Conservation (phyloP, 1,140 invertebrate genomes). For the Orchesella cincta region DNA sequence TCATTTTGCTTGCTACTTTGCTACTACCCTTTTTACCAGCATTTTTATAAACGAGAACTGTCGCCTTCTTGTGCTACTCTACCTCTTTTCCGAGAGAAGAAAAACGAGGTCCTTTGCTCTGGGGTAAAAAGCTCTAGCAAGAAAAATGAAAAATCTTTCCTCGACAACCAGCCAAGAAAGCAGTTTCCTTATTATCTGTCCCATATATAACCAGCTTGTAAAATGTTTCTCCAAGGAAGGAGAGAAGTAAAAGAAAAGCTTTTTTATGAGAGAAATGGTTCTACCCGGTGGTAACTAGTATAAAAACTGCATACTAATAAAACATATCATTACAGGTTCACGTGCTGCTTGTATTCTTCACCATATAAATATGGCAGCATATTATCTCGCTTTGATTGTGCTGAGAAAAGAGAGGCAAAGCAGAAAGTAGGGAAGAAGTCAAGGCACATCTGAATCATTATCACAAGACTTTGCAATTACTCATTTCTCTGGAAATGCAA, state of each 20-base stretch:
- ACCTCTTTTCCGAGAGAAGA: no score
- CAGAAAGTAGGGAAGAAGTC: neutral
- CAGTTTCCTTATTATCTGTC: neutral
- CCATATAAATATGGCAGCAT: no score
- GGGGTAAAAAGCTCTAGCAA: neutral
- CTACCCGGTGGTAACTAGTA: no score
- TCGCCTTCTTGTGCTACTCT: no score
- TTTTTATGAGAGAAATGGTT: neutral
- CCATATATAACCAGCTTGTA: neutral
- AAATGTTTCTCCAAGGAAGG: neutral
- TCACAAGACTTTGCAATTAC: constrained; percentile 46
- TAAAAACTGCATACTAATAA: no score
- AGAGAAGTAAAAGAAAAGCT: neutral
- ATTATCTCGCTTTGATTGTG: neutral
- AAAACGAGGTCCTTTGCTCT: no score
- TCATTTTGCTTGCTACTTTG: no score
- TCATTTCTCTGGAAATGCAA: constrained; percentile 39
- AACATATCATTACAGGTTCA: no score
- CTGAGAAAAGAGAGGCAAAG: neutral
- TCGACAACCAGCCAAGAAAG: neutral
- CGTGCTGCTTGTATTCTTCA: no score
- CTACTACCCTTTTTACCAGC: no score
- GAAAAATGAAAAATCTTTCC: neutral
- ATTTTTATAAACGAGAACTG: no score
- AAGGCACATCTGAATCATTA: constrained; percentile 39